These are phyloP conservation scores for Pantherophis vulpinus DNA, from an alignment of 2,797 vertebrate genomes.

Conservation along the genomic window DNA sequence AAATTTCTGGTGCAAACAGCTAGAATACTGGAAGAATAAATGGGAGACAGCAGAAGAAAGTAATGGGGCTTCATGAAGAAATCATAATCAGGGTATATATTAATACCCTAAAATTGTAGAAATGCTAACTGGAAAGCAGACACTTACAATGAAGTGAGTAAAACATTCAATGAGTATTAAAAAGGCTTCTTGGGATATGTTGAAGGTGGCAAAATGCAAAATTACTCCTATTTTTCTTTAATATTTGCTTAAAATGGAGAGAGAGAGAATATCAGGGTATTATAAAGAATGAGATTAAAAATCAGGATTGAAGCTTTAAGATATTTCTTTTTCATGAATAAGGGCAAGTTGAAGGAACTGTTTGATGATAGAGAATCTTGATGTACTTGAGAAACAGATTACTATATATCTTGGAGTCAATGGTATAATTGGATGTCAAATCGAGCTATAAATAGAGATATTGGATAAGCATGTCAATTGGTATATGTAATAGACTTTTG, in stretches of 20 bases:
- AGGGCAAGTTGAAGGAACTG: background rate
- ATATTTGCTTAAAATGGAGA: background rate
- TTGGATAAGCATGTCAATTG: too few relatives aligned
- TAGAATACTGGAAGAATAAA: background rate
- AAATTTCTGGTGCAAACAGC: background rate
- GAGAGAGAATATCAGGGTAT: background rate
- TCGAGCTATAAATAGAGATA: too few relatives aligned
- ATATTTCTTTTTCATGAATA: background rate
- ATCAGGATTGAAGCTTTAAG: background rate
- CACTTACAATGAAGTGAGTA: background rate
- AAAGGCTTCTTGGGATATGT: background rate
- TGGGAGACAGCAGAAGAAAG: background rate
- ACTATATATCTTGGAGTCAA: too few relatives aligned
- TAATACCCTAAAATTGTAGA: background rate
- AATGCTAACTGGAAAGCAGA: background rate
- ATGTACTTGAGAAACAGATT: background rate
- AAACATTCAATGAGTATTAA: background rate
- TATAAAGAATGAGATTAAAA: background rate
- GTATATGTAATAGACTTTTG: too few relatives aligned
- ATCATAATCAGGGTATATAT: background rate
- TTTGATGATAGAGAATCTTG: background rate
- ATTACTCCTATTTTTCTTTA: background rate
- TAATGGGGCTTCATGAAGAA: background rate
- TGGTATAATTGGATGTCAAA: too few relatives aligned
- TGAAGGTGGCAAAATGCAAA: background rate